Base-by-base conservation (phyloP, 2,888 invertebrate species). In the Diarsia mendica region DNA sequence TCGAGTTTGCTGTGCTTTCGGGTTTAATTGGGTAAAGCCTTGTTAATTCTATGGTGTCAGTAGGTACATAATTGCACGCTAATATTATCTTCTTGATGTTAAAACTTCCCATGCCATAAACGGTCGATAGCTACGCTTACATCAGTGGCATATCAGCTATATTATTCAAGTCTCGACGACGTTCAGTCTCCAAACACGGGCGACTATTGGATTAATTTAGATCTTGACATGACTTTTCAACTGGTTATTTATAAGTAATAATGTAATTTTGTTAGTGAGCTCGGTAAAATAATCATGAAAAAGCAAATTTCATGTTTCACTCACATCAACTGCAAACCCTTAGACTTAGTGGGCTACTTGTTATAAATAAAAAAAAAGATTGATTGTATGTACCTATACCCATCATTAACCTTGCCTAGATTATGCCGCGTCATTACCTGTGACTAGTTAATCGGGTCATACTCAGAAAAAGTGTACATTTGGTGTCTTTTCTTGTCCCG, bases 391-490 rank as follows among this genome's bases (percentile, higher is more conserved):
- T 11, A n/a, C n/a, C n/a, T n/a, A 9, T 44, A 44, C 28, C 8
- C 48, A 51, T 28, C 49, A 55, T 73, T 15, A 73, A 44, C 48
- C 18, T 46, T 9, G 18, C 10, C 20, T n/a, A 33, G 51, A 44
- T 28, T 39, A 51, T 72, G 33, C n/a, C n/a, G 13, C 46, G 33
- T 61, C 73, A 72, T 72, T 72, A 44, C 13, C 23, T 44, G 15
- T n/a, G 49, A 9, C 39, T 49, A 58, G 28, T 49, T n/a, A n/a
- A 18, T n/a, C n/a, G n/a, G n/a, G n/a, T n/a, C n/a, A n/a, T n/a
- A n/a, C n/a, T n/a, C n/a, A n/a, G n/a, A n/a, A n/a, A n/a, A n/a
- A n/a, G n/a, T n/a, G n/a, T n/a, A n/a, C n/a, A n/a, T n/a, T n/a
- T n/a, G n/a, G n/a, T n/a, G n/a, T n/a, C n/a, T n/a, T n/a, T n/a